phyloP scores from a whole-genome alignment of 2,113 vertebrate genomes.

The Oostethus manadensis region DNA sequence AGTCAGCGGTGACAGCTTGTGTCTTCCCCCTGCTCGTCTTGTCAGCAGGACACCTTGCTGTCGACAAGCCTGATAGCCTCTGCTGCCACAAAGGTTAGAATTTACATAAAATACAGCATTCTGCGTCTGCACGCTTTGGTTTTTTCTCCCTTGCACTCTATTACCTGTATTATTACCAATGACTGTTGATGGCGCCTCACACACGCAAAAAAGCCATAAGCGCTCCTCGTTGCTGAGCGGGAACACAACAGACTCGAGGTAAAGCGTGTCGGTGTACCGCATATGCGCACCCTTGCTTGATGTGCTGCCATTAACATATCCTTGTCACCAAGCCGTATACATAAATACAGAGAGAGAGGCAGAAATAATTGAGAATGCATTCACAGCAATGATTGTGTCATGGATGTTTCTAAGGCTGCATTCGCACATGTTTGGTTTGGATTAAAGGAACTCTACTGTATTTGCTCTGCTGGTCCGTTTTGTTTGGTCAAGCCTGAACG shows the following conservation, averaged over 20 bases:
- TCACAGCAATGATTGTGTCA: neutral
- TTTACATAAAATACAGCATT: conserved; percentile 67
- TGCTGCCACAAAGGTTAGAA: conserved; percentile 60
- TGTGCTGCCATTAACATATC: conserved; percentile 18
- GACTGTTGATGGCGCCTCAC: conserved; percentile 17
- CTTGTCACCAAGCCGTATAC: conserved; percentile 12
- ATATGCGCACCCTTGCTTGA: conserved; percentile 19
- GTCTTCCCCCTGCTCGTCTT: conserved; percentile 47
- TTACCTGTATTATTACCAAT: conserved; percentile 18
- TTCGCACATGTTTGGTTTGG: no score
- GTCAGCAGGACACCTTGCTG: conserved; percentile 55
- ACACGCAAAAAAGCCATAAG: conserved; percentile 30
- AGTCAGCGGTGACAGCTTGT: conserved; percentile 62
- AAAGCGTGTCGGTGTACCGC: conserved; percentile 10
- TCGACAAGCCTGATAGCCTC: conserved; percentile 63
- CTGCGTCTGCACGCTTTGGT: conserved; percentile 46
- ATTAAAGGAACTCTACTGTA: no score
- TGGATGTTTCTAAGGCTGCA: no score
- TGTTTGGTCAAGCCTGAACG: no score
- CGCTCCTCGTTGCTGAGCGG: conserved; percentile 39
- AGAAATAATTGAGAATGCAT: conserved; percentile 6
- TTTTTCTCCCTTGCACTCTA: conserved; percentile 1
- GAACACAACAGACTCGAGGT: conserved; percentile 38
- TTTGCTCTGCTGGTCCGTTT: no score
- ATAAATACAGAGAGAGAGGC: conserved; percentile 11